phyloP scores from a whole-genome alignment of 2,888 invertebrate species.

The Plebejus melissa region DNA sequence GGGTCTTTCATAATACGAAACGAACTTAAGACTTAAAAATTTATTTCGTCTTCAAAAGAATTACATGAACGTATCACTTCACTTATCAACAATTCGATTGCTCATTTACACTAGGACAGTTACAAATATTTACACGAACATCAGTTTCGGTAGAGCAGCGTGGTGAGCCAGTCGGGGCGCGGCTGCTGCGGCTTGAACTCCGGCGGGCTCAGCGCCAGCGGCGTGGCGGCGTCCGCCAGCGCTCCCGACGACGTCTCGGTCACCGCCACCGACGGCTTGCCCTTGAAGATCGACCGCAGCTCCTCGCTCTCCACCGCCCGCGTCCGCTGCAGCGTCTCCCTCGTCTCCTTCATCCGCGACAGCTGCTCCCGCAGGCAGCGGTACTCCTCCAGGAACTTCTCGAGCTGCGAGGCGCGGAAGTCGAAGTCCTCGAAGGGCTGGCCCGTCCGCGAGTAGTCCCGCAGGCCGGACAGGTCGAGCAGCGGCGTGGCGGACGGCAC shows the following conservation, averaged over 20 bases:
- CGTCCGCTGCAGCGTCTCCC: slow-evolving; percentile 81
- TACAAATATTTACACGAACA: slow-evolving; percentile 47
- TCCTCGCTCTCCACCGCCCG: slow-evolving; percentile 73
- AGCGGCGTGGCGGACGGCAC: slow-evolving; percentile 80
- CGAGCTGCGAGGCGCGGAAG: slow-evolving; percentile 88
- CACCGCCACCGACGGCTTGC: slow-evolving; percentile 75
- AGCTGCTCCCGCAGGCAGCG: slow-evolving; percentile 87
- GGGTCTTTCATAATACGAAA: neutral
- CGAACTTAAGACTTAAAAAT: slow-evolving; percentile 44
- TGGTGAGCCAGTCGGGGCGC: slow-evolving; percentile 67
- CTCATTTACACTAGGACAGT: slow-evolving; percentile 63
- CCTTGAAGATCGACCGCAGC: slow-evolving; percentile 76
- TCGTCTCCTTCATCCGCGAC: slow-evolving; percentile 88
- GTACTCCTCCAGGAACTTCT: slow-evolving; percentile 89
- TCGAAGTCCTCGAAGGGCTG: slow-evolving; percentile 81
- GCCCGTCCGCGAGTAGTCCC: slow-evolving; percentile 66
- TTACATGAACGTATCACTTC: slow-evolving; percentile 54
- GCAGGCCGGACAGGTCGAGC: slow-evolving; percentile 79
- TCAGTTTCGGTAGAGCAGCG: slow-evolving; percentile 69
- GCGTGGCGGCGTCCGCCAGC: slow-evolving; percentile 64
- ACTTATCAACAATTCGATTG: slow-evolving; percentile 62
- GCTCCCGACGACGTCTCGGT: slow-evolving; percentile 69
- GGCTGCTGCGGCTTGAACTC: slow-evolving; percentile 66
- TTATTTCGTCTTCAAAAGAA: slow-evolving; percentile 73
- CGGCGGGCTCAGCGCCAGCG: slow-evolving; percentile 62